phyloP scores from a whole-genome alignment of 2,797 vertebrate genomes.

The Smutsia gigantea region DNA sequence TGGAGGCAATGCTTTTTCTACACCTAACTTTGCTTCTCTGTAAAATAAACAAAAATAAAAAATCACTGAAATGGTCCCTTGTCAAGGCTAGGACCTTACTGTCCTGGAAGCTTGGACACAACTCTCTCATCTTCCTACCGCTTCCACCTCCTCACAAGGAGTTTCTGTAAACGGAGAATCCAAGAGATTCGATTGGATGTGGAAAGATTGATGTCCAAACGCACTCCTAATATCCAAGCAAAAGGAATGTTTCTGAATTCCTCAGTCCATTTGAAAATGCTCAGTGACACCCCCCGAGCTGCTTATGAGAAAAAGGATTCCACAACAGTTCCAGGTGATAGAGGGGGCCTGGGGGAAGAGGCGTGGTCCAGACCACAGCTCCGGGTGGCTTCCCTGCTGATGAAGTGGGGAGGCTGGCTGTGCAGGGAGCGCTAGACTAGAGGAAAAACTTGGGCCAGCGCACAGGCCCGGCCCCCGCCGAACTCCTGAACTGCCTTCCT shows the following conservation, averaged over 20 bases:
- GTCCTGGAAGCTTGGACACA: neutral
- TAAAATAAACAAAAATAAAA: neutral
- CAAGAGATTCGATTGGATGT: neutral
- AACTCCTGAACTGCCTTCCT: neutral
- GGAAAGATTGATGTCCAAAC: neutral
- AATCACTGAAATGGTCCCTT: neutral
- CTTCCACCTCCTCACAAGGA: neutral
- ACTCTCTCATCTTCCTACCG: neutral
- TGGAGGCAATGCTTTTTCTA: neutral
- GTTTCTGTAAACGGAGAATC: neutral
- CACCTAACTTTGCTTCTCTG: neutral
- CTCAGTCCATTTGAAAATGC: neutral
- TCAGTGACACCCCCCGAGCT: neutral
- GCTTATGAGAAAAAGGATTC: neutral
- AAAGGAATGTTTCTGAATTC: neutral
- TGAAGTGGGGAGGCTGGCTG: rapidly evolving
- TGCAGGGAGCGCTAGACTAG: rapidly evolving
- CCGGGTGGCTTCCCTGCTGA: neutral
- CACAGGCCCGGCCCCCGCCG: rapidly evolving
- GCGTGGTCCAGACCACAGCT: neutral
- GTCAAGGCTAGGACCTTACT: neutral
- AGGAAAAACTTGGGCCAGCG: rapidly evolving
- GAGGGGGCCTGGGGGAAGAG: neutral
- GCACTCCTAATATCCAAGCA: neutral
- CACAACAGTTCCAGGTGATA: neutral